Evolutionary conservation across 2,888 invertebrate genomes (phyloP).

Genomic region (Pomacea canaliculata): DNA sequence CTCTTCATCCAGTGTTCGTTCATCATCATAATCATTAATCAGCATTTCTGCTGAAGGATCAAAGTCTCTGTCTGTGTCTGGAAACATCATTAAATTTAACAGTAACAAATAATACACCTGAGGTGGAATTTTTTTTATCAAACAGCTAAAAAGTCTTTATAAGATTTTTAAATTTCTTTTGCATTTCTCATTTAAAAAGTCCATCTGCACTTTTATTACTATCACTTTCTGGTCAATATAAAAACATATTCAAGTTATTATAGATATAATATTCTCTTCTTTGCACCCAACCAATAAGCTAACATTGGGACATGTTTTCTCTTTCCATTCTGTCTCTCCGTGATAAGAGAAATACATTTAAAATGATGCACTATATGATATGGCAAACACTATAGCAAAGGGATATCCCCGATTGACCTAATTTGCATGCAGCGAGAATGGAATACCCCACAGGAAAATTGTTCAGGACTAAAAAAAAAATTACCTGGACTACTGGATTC

Average conservation of each 20-base stretch:
- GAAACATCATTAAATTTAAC: neutral
- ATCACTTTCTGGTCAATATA: no score
- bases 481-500: slow-evolving; percentile 65
- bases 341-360: no score
- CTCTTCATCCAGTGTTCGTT: slow-evolving; percentile 95
- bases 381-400: neutral
- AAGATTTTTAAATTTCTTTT: no score
- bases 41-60: slow-evolving; percentile 96
- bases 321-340: no score
- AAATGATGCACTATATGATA: no score
- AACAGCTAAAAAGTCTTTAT: no score
- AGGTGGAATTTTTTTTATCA: neutral
- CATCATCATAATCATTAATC: slow-evolving; percentile 97
- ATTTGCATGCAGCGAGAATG: slow-evolving; percentile 9
- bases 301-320: no score
- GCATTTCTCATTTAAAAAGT: no score
- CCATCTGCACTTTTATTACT: no score
- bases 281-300: no score
- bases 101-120: neutral
- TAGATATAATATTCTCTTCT: no score
- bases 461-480: slow-evolving; percentile 14
- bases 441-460: neutral
- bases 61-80: slow-evolving; percentile 76
- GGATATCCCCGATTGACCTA: slow-evolving; percentile 5
- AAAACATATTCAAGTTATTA: no score